A percentile compares a stretch with the other conserved stretches of the same genome.
Conservation (phyloP, 2,888 invertebrate species). For the Diarsia rubi region DNA sequence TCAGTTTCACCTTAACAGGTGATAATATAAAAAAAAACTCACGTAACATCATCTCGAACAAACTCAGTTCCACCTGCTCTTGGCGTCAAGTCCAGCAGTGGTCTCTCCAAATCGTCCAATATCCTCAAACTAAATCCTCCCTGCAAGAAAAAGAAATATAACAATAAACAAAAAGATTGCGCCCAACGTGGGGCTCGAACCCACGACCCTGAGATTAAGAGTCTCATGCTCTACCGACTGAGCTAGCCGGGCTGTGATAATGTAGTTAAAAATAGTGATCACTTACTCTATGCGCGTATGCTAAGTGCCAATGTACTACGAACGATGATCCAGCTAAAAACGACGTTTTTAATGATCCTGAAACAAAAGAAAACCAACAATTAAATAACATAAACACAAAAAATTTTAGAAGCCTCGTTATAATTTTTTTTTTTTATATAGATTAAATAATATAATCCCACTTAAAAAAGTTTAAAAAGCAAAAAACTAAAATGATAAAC, state of each 20-base stretch:
- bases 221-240: constrained; percentile 91
- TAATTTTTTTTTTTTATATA: too few relatives aligned
- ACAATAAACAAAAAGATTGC: constrained; percentile 62
- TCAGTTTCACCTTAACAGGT: too few relatives aligned
- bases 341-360: constrained; percentile 95
- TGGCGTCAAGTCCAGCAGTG: constrained; percentile 96
- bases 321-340: constrained; percentile 95
- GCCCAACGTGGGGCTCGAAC: constrained; percentile 92
- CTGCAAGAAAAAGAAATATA: constrained; percentile 89
- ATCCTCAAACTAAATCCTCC: constrained; percentile 97
- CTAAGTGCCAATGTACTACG: constrained; percentile 98
- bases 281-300: constrained; percentile 95
- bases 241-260: constrained; percentile 84
- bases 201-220: constrained; percentile 92
- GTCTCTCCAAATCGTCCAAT: constrained; percentile 95
- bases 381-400: background rate
- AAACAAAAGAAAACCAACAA: constrained; percentile 69
- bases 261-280: constrained; percentile 45
- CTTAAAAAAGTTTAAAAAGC: too few relatives aligned
- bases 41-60: constrained; percentile 96
- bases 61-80: constrained; percentile 95
- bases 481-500: background rate
- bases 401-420: background rate
- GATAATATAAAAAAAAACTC: constrained; percentile 91
- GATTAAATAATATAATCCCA: too few relatives aligned